phyloP scores from a whole-genome alignment of 2,797 vertebrate species.

The Halcyon badia region DNA sequence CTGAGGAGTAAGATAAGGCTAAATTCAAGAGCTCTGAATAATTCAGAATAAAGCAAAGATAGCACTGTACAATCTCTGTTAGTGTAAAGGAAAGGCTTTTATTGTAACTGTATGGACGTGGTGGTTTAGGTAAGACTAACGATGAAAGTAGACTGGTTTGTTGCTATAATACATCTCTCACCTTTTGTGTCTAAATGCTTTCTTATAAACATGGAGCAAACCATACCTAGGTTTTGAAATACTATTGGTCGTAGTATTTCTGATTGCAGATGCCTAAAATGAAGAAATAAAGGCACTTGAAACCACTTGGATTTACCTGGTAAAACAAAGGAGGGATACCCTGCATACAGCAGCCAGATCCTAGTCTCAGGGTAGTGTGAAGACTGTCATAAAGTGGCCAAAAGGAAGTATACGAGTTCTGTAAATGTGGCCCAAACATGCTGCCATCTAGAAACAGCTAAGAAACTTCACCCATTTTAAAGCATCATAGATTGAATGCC shows the following conservation, averaged over 20 bases:
- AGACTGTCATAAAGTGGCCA: neutral
- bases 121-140: neutral
- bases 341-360: neutral
- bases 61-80: neutral
- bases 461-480: neutral
- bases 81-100: neutral
- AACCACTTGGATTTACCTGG: neutral
- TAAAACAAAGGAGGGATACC: neutral
- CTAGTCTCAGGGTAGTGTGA: neutral
- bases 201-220: neutral
- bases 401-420: neutral
- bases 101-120: neutral
- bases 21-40: neutral
- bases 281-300: neutral
- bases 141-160: neutral
- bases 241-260: neutral
- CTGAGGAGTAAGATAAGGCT: neutral
- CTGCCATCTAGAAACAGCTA: neutral
- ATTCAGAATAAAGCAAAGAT: neutral
- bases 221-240: neutral
- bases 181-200: neutral
- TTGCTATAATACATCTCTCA: neutral
- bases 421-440: neutral
- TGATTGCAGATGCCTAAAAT: neutral
- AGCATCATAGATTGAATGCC: neutral